Percentiles rank a stretch among this genome's conserved stretches.
phyloP scores from a whole-genome alignment of 2,888 invertebrate genomes.

The Parnassius mnemosyne region DNA sequence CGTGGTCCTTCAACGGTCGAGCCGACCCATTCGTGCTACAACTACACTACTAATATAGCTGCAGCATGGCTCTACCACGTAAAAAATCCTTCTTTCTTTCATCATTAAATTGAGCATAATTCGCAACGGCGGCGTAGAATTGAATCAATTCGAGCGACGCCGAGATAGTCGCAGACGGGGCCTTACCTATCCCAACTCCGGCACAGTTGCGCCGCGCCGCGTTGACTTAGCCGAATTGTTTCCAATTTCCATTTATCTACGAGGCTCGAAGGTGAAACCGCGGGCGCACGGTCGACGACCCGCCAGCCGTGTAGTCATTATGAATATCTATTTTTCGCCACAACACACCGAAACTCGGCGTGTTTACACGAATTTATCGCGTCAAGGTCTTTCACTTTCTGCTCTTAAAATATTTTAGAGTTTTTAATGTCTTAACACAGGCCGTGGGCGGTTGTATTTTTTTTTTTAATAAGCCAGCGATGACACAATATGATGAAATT shows the following conservation, averaged over 20 bases:
- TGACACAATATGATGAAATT: no score
- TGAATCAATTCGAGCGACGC: neutral
- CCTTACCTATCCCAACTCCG: conserved; percentile 54
- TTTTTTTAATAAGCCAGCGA: no score
- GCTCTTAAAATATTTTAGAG: conserved; percentile 21
- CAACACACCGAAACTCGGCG: conserved; percentile 38
- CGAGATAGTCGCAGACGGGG: conserved; percentile 5
- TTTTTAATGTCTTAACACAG: conserved; percentile 7
- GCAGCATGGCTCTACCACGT: no score
- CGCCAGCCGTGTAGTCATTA: conserved; percentile 48
- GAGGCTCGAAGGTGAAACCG: conserved; percentile 63
- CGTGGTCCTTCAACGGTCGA: no score
- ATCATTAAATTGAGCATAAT: no score
- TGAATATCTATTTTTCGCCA: conserved; percentile 58
- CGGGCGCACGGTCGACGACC: conserved; percentile 73
- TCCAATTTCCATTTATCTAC: conserved; percentile 72
- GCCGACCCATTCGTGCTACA: no score
- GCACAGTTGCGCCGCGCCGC: conserved; percentile 45
- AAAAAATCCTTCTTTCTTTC: no score
- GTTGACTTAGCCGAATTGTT: conserved; percentile 51
- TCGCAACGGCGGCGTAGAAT: neutral
- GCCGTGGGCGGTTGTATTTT: neutral
- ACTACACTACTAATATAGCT: no score
- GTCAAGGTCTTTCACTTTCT: conserved; percentile 36
- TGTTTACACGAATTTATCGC: conserved; percentile 37